phyloP scores from a whole-genome alignment of 2,888 invertebrate species.

The Dimorphilus gyrociliatus region DNA sequence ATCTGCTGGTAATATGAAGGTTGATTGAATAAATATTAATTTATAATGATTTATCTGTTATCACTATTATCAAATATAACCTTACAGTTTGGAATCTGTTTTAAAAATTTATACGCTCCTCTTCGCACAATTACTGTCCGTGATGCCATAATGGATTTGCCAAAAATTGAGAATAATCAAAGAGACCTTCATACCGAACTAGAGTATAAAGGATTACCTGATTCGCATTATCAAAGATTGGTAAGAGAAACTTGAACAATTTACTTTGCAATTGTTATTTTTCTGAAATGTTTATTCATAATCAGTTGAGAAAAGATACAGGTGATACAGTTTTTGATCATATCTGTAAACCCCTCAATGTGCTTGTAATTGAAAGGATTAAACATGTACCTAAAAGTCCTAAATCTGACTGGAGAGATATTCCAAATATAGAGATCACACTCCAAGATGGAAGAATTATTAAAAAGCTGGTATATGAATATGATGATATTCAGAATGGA shows the following conservation, averaged over 20 bases:
- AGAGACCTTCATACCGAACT: no score
- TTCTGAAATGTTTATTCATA: background rate
- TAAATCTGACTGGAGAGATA: conserved; percentile 69
- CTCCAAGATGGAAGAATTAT: conserved; percentile 54
- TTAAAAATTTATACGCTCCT: conserved; percentile 52
- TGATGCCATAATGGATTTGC: conserved; percentile 69
- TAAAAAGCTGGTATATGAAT: conserved; percentile 46
- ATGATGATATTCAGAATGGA: conserved; percentile 44
- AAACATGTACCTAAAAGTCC: conserved; percentile 53
- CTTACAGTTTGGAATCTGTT: conserved; percentile 11
- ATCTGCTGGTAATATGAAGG: conserved; percentile 22
- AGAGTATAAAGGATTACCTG: conserved; percentile 52
- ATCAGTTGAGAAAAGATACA: background rate
- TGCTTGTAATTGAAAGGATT: conserved; percentile 60
- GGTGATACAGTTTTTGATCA: conserved; percentile 55
- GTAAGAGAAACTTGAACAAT: conserved; percentile 11
- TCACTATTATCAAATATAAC: no score
- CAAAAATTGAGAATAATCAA: conserved; percentile 53
- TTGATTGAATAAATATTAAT: background rate
- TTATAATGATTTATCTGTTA: background rate
- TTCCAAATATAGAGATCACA: conserved; percentile 57
- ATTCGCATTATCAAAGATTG: conserved; percentile 55
- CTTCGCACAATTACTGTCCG: conserved; percentile 57
- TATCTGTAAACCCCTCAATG: conserved; percentile 66
- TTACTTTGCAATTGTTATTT: background rate